Evolutionary conservation across 1,140 invertebrate species (phyloP), one percentile per base, ranked within the genome.

Genomic region (Liolophura sinensis): DNA sequence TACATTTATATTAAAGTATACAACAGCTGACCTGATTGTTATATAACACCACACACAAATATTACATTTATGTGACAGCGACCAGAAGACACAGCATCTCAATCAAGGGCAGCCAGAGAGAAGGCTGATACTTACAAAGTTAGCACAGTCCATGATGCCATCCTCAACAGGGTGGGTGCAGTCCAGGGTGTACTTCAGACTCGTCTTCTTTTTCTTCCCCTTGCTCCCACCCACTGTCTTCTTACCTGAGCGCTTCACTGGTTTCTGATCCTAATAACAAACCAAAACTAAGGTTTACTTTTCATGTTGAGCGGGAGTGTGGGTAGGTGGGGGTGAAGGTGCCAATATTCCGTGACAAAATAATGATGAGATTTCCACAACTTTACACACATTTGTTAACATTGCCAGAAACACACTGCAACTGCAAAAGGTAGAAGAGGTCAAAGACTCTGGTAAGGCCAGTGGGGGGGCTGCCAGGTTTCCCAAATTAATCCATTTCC

Each of bases 161-260:
- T 99, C 98, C 86, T 99, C 98, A 60, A 97, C 96, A 49, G 98
- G 98, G 86, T 98, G 95, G 68, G 95, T 98, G 88, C 97, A 99
- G 84, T 99, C 97, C 82, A 99, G 92, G 60, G 89, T 90, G 83
- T 96, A 99, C 74, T 93, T 95, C n/a, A 96, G 84, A 12, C 90
- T 89, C 7, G 92, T 90, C 88, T 96, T 95, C 90, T 98, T 98
- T 87, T 96, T 94, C 84, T 95, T 97, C 55, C 75, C 78, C 69
- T 91, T 90, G 65, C 85, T 86, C 59, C 92, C 93, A 60, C 71
- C 65, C 20, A 70, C 25, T 25, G 27, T 56, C 15, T 59, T 48
- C 55, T 76, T 77, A 25, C 64, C 68, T 46, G 72, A 61, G 52
- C 71, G 63, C 58, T 76, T 76, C 31, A 40, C 31, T 40, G 31